A percentile compares a stretch with the other conserved stretches of the same genome.
phyloP scores from a whole-genome alignment of 2,113 vertebrate genomes.

The Hemichromis elongatus region DNA sequence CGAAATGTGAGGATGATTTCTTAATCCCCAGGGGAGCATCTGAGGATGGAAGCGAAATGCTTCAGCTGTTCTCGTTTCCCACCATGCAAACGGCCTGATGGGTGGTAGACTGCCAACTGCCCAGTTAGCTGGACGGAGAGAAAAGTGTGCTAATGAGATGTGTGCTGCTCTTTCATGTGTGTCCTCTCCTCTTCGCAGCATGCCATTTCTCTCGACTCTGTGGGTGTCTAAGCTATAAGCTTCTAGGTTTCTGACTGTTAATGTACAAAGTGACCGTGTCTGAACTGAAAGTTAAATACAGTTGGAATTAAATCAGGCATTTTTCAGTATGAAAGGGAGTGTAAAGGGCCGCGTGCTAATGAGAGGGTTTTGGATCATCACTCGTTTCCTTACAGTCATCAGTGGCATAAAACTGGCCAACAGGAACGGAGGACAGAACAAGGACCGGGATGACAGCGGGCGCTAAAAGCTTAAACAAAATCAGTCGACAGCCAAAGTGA shows the following conservation, averaged over 20 bases:
- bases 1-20: constrained; percentile 53
- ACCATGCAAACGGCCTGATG: background rate
- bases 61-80: background rate
- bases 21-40: constrained; percentile 49
- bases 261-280: constrained; percentile 33
- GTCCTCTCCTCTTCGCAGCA: constrained; percentile 25
- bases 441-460: background rate
- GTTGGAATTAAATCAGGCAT: constrained; percentile 23
- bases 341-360: constrained; percentile 26
- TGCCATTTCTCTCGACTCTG: background rate
- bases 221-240: constrained; percentile 15
- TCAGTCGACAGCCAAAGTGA: background rate
- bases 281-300: constrained; percentile 14
- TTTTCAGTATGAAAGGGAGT: constrained; percentile 1
- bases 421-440: background rate
- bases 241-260: background rate
- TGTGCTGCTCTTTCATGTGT: constrained; percentile 27
- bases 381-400: background rate
- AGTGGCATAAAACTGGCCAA: background rate
- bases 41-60: constrained; percentile 1
- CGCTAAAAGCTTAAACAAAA: background rate
- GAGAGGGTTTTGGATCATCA: constrained; percentile 23
- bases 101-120: background rate
- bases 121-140: constrained; percentile 8
- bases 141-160: constrained; percentile 43